Conservation (phyloP, 2,888 invertebrate species). For the Heliconius charithonia region DNA sequence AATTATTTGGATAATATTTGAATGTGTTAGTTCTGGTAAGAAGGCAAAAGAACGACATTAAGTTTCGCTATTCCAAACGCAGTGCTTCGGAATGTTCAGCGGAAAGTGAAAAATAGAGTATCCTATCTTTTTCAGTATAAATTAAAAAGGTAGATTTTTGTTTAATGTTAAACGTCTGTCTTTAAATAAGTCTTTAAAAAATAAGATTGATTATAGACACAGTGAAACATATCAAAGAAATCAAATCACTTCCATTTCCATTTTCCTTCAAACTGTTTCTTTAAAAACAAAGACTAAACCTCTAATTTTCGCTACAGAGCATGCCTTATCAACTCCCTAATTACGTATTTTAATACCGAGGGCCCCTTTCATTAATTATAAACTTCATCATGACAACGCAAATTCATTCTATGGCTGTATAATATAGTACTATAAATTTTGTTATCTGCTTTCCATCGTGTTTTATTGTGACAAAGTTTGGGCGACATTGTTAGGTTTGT, state of each 20-base stretch:
- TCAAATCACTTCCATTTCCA: neutral
- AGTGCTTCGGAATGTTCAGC: neutral
- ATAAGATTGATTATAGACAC: neutral
- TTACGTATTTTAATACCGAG: constrained; percentile 46
- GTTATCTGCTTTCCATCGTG: constrained; percentile 55
- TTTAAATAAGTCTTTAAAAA: neutral
- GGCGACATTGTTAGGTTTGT: constrained; percentile 40
- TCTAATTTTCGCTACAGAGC: constrained; percentile 41
- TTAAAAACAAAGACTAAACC: constrained; percentile 27
- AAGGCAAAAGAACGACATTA: neutral
- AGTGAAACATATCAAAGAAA: neutral
- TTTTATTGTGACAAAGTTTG: constrained; percentile 55
- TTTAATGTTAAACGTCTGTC: too few species aligned
- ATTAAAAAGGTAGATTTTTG: too few species aligned
- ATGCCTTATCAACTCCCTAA: constrained; percentile 45
- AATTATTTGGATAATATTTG: neutral
- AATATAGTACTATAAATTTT: constrained; percentile 57
- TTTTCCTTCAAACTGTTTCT: neutral
- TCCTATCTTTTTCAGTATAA: neutral
- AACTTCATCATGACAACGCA: constrained; percentile 58
- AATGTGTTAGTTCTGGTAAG: neutral
- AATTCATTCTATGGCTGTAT: constrained; percentile 54
- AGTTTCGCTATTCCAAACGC: too few species aligned
- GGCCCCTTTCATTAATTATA: constrained; percentile 62
- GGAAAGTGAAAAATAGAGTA: neutral